phyloP scores from a whole-genome alignment of 1,140 invertebrate species.

The Apis dorsata region DNA sequence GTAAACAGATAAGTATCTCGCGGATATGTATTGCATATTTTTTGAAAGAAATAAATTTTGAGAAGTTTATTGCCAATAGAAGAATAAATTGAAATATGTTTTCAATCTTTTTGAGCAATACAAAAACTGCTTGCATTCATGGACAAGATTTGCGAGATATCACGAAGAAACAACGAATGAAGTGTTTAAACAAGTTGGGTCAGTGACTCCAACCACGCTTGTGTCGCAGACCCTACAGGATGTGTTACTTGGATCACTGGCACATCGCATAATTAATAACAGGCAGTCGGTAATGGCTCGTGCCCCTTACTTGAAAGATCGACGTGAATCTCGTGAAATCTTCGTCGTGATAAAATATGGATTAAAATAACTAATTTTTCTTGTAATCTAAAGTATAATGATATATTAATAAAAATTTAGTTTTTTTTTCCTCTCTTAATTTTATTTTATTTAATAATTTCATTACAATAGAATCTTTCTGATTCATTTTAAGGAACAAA shows the following conservation, averaged over 20 bases:
- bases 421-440: neutral
- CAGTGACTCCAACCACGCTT: conserved; percentile 68
- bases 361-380: neutral
- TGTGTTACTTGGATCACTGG: conserved; percentile 71
- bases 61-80: neutral
- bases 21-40: neutral
- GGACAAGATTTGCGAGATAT: conserved; percentile 13
- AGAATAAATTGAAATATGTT: neutral
- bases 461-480: neutral
- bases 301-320: conserved; percentile 24
- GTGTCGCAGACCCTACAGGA: conserved; percentile 71
- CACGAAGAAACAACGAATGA: conserved; percentile 64
- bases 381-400: neutral
- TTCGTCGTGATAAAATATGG: neutral
- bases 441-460: conserved; percentile 10
- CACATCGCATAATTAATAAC: conserved; percentile 70
- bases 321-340: conserved; percentile 16
- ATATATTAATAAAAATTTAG: neutral
- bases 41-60: neutral
- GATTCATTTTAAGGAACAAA: too few species aligned
- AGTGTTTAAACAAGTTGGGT: conserved; percentile 68
- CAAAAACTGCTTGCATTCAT: conserved; percentile 21
- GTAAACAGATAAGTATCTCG: neutral
- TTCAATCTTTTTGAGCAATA: neutral
- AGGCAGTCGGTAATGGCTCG: conserved; percentile 20